Evolutionary conservation across 2,888 invertebrate species (phyloP), one percentile per base, ranked within the genome.

Genomic region (Apoda limacodes): DNA sequence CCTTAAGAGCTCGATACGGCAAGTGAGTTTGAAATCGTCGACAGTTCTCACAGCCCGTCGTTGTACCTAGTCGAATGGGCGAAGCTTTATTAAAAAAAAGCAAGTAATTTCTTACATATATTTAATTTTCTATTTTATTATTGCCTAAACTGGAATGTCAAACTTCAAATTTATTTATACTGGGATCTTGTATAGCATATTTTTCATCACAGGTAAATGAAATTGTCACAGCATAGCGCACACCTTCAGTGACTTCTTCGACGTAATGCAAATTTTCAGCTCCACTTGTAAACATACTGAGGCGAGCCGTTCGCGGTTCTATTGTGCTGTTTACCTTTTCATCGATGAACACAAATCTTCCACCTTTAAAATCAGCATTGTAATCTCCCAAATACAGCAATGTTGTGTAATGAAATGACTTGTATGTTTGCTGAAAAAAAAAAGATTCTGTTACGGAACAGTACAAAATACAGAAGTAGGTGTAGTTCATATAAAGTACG

Each of bases 221-320:
- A 28, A 95, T 86, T 1, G 93, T 93, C 42, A 94, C 82, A 3
- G 93, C 93, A 64, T 88, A 93, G 55, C 94, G 66, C 4, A 82
- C 82, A 9, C 95, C 95, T 12, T 84, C 82, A 6, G 78, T 83
- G 3, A 95, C 89, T 62, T 85, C 85, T 64, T 95, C 94, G 2
- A 95, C 92, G 61, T 83, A 85, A 66, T 95, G 93, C 1, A 85
- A 61, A 71, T 95, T 95, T 71, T 95, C 95, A 22, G 85, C 85
- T 9, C 94, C 95, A 25, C 95, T 93, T 1, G 93, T 93, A 56
- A 94, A 95, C 72, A 92, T 89, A 15, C 88, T 88, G 2, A 94
- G 85, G 40, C 95, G 83, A 10, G 89, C 90, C 63, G 85, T 84
- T 47, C 87, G 84, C 1, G 94, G 94, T 60, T 94, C 94, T 28